phyloP scores from a whole-genome alignment of 2,888 invertebrate genomes.

The Drepana falcataria region DNA sequence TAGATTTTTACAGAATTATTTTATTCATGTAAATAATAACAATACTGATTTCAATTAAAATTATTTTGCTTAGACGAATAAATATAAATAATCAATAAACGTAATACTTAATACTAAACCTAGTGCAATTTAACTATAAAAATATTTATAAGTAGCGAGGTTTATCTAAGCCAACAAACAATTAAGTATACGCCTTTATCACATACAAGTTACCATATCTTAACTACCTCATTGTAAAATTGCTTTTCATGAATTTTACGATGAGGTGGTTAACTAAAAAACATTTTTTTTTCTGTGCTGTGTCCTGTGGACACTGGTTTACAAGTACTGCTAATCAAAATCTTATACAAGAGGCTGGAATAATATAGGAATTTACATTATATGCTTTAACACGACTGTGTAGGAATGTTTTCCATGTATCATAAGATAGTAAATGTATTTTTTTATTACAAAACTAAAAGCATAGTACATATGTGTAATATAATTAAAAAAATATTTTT shows the following conservation, averaged over 20 bases:
- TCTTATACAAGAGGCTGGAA: no score
- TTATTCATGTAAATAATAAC: slow-evolving; percentile 32
- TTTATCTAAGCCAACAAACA: slow-evolving; percentile 23
- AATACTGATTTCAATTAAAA: slow-evolving; percentile 35
- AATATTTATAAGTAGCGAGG: slow-evolving; percentile 27
- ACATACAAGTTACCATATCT: slow-evolving; percentile 29
- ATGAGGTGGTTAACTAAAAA: slow-evolving; percentile 2
- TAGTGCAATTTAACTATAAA: slow-evolving; percentile 20
- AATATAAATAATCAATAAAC: slow-evolving; percentile 15
- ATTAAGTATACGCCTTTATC: slow-evolving; percentile 39
- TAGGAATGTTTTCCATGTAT: no score
- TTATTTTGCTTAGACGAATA: neutral
- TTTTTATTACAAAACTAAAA: no score
- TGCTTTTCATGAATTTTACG: no score
- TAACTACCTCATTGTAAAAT: slow-evolving; percentile 20
- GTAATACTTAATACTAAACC: slow-evolving; percentile 23
- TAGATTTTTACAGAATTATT: slow-evolving; percentile 2
- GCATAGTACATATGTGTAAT: no score
- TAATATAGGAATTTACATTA: no score
- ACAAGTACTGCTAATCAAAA: no score
- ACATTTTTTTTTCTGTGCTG: slow-evolving; percentile 10
- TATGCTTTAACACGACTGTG: no score
- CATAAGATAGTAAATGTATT: no score
- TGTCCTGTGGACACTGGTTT: neutral
- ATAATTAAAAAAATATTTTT: no score